Conservation (phyloP, 2,797 vertebrate species). For the Coregonus suidteri region DNA sequence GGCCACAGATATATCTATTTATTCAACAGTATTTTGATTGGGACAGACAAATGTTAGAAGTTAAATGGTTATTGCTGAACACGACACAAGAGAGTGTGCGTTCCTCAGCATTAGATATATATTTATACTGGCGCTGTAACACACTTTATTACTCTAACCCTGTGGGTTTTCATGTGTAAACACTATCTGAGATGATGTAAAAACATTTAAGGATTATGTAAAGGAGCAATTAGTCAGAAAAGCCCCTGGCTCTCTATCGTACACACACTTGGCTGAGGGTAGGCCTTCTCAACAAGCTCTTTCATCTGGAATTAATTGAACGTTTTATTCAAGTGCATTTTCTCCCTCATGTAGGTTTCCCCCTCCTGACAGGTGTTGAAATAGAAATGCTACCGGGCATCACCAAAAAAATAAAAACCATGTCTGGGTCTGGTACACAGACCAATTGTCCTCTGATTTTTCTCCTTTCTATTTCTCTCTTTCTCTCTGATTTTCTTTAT, state of each 20-base stretch:
- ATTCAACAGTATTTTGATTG: constrained; percentile 69
- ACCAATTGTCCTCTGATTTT: background rate
- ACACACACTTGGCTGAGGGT: constrained; percentile 39
- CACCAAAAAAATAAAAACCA: constrained; percentile 23
- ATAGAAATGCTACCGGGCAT: constrained; percentile 48
- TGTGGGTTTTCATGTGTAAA: constrained; percentile 63
- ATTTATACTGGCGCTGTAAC: constrained; percentile 70
- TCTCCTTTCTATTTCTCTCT: background rate
- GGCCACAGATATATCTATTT: constrained; percentile 66
- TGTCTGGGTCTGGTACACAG: background rate
- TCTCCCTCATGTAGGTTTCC: constrained; percentile 49
- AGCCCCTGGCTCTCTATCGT: constrained; percentile 43
- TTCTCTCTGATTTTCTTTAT: constrained; percentile 35
- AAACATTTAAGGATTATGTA: constrained; percentile 78
- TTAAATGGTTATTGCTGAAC: constrained; percentile 62
- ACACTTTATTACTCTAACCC: constrained; percentile 68
- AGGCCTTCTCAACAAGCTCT: constrained; percentile 54
- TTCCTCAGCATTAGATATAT: constrained; percentile 55
- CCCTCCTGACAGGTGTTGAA: constrained; percentile 69
- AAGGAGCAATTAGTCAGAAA: constrained; percentile 72
- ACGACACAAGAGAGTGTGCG: constrained; percentile 14
- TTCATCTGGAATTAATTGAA: constrained; percentile 79
- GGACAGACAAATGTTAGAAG: constrained; percentile 62
- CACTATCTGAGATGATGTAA: constrained; percentile 74
- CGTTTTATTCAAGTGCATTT: constrained; percentile 57